A percentile compares a stretch with the other conserved stretches of the same genome.
Evolutionary conservation across 2,888 invertebrate genomes (phyloP).

Genomic region (Horisme vitalbata): DNA sequence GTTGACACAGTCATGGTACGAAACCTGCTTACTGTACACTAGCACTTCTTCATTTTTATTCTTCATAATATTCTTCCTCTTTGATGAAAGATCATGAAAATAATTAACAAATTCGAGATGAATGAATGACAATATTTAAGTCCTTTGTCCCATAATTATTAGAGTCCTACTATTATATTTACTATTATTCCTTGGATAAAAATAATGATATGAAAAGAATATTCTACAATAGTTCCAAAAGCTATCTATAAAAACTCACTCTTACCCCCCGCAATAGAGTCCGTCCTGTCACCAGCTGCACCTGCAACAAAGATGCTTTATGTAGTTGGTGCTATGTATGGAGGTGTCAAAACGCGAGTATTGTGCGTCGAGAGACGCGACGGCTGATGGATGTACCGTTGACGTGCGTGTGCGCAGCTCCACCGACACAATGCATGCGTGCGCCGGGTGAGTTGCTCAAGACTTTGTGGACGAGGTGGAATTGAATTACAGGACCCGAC

Average conservation of each 20-base stretch:
- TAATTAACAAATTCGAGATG: too few species aligned
- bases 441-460: neutral
- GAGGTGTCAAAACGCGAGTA: constrained; percentile 22
- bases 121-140: too few species aligned
- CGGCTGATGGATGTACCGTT: constrained; percentile 22
- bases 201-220: too few species aligned
- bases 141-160: too few species aligned
- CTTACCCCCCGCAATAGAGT: neutral
- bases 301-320: constrained; percentile 27
- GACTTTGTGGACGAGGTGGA: neutral
- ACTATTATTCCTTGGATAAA: too few species aligned
- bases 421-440: constrained; percentile 14
- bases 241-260: constrained; percentile 1
- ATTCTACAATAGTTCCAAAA: constrained; percentile 11
- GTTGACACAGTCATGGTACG: too few species aligned
- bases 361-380: constrained; percentile 19
- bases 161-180: too few species aligned
- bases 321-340: constrained; percentile 2
- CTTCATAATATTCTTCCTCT: too few species aligned
- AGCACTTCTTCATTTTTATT: too few species aligned
- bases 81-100: too few species aligned
- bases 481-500: too few species aligned
- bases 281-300: constrained; percentile 4
- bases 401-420: constrained; percentile 10
- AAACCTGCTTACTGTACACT: too few species aligned